Conservation (phyloP, 2,113 vertebrate species). For the Phaethon lepturus region DNA sequence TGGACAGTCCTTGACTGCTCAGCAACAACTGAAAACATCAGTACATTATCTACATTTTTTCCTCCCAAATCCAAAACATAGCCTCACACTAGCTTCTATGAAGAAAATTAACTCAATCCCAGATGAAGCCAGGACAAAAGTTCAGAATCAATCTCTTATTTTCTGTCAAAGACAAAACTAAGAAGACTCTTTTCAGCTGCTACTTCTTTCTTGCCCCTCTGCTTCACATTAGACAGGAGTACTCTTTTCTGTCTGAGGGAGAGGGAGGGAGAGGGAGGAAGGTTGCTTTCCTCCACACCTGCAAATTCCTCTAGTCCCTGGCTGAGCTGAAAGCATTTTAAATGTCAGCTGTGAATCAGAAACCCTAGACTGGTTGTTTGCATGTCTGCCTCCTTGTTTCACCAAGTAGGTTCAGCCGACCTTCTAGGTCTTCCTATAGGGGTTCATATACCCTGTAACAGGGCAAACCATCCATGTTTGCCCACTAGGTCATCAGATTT, state of each 20-base stretch:
- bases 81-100: too few relatives aligned
- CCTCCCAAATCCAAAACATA: too few relatives aligned
- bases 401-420: neutral
- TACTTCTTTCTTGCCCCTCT: neutral
- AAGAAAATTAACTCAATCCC: too few relatives aligned
- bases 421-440: neutral
- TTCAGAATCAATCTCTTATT: neutral
- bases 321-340: neutral
- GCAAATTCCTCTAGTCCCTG: neutral
- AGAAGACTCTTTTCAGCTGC: neutral
- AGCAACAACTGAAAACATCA: too few relatives aligned
- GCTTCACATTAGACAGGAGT: neutral
- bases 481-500: neutral
- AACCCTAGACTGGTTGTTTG: neutral
- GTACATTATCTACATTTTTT: too few relatives aligned
- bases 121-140: too few relatives aligned
- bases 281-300: neutral
- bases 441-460: neutral
- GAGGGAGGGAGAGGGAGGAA: neutral
- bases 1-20: too few relatives aligned
- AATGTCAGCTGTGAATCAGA: neutral
- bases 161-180: neutral
- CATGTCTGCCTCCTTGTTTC: neutral
- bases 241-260: neutral
- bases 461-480: neutral